These are phyloP conservation scores for Andrena chrysosceles DNA, from an alignment of 2,888 invertebrate species.

Conservation along the genomic window DNA sequence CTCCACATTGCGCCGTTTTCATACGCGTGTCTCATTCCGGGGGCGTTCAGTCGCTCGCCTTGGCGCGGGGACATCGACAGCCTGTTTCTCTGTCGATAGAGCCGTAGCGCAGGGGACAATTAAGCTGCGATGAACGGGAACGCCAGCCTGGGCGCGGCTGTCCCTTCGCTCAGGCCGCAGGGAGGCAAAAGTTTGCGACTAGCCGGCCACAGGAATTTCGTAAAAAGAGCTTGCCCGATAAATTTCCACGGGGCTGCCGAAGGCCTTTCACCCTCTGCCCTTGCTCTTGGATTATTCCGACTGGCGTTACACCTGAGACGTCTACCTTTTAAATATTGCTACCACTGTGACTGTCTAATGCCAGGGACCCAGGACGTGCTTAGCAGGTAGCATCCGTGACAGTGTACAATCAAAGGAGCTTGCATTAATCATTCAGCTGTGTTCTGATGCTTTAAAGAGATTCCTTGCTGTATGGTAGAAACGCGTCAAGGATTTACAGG, in stretches of 20 bases:
- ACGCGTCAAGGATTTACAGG: neutral
- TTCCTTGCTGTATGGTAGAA: neutral
- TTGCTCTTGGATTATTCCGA: conserved; percentile 79
- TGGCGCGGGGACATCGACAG: too few relatives aligned
- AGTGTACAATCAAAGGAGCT: conserved; percentile 68
- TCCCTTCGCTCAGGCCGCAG: conserved; percentile 12
- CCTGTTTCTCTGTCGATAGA: too few relatives aligned
- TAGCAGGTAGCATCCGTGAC: conserved; percentile 35
- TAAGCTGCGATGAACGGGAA: too few relatives aligned
- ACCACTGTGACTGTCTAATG: conserved; percentile 78
- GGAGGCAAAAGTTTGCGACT: neutral
- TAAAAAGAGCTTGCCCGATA: conserved; percentile 53
- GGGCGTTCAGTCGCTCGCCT: neutral
- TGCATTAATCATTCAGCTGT: conserved; percentile 62
- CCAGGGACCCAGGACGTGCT: conserved; percentile 24
- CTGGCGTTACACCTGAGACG: conserved; percentile 80
- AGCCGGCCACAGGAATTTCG: conserved; percentile 6
- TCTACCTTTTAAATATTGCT: conserved; percentile 80
- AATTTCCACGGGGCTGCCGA: conserved; percentile 50
- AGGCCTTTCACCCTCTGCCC: conserved; percentile 14
- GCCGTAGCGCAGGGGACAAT: too few relatives aligned
- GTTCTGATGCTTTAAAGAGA: conserved; percentile 40
- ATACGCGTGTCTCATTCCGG: neutral
- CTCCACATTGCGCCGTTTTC: conserved; percentile 10
- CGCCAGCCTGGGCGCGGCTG: too few relatives aligned